Evolutionary conservation across 1,140 invertebrate species (phyloP).

Genomic region (Penaeus chinensis): DNA sequence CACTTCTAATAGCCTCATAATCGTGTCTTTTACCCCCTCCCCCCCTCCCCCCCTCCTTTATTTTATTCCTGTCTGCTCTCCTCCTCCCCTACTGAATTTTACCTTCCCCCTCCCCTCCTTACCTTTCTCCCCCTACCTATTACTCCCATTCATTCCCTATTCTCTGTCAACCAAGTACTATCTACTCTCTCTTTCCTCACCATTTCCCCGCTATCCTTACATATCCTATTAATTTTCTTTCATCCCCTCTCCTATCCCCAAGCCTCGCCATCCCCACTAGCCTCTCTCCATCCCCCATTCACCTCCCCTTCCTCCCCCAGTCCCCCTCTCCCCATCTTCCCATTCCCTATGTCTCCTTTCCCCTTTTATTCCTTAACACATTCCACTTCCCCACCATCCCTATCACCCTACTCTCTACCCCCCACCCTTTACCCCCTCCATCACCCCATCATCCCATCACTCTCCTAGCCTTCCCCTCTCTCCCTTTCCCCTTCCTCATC

Average conservation of each 20-base stretch:
- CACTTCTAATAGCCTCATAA: too few relatives aligned
- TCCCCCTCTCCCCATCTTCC: background rate
- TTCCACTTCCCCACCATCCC: background rate
- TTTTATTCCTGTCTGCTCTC: background rate
- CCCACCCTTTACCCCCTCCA: too few relatives aligned
- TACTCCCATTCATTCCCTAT: too few relatives aligned
- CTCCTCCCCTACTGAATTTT: too few relatives aligned
- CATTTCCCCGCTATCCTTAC: background rate
- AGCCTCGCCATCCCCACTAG: background rate
- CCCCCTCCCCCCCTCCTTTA: background rate
- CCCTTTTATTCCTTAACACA: background rate
- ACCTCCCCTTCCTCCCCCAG: background rate
- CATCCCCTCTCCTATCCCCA: background rate
- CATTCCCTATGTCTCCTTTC: conserved; percentile 6
- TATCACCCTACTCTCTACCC: too few relatives aligned
- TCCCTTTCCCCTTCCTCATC: too few relatives aligned
- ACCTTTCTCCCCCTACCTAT: too few relatives aligned
- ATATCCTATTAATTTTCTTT: background rate
- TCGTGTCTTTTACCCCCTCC: background rate
- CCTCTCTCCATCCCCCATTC: background rate
- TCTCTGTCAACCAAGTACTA: too few relatives aligned
- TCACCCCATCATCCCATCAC: too few relatives aligned
- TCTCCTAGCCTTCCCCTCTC: too few relatives aligned
- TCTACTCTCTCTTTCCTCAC: background rate
- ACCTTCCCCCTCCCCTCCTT: too few relatives aligned